Base-by-base conservation (phyloP, 2,113 vertebrate species). In the Caloenas nicobarica region DNA sequence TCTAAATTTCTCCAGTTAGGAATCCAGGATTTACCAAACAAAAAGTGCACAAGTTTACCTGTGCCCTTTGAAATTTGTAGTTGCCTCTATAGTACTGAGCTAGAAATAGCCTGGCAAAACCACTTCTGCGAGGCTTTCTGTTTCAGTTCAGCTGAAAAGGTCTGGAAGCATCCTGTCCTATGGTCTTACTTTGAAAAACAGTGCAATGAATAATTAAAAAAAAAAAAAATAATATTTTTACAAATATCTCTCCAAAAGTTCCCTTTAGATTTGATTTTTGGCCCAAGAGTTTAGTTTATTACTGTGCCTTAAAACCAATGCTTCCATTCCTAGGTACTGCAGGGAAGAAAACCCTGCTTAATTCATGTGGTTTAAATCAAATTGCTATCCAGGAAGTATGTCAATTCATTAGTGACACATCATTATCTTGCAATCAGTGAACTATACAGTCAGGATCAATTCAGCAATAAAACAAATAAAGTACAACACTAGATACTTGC, bases 371-470 rank as follows among this genome's bases (percentile, higher is more conserved):
- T 86, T 90, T 44, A 73, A 86, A 92, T 42, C 71, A 81, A 90
- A 90, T 53, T 33, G 29, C 36, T 64, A 66, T 24, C 40, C 83
- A 86, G 40, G 19, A 73, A 7, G 9, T 51, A 40, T 33, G 62
- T 69, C 10, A 0, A 78, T 90, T 91, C 68, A 54, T 93, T 90
- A 92, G 46, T 1, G 3, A 57, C 38, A 21, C 13, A 54, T 65
- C 74, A 62, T 94, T 88, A 66, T 81, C 46, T 70, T 28, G 5
- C 56, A 83, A 83, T 92, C 80, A 86, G 50, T 66, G 80, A 78
- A n/a, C 56, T 93, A 54, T 84, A 77, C 26, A 92, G 46, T 29
- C 58, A 77, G 44, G 85, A 91, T 90, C 88, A 86, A 91, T 86
- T 76, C 70, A 86, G 28, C 54, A 83, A 54, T 66, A 86, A 73